Conservation (phyloP, 2,113 vertebrate species). For the Phylloscopus whistleri region DNA sequence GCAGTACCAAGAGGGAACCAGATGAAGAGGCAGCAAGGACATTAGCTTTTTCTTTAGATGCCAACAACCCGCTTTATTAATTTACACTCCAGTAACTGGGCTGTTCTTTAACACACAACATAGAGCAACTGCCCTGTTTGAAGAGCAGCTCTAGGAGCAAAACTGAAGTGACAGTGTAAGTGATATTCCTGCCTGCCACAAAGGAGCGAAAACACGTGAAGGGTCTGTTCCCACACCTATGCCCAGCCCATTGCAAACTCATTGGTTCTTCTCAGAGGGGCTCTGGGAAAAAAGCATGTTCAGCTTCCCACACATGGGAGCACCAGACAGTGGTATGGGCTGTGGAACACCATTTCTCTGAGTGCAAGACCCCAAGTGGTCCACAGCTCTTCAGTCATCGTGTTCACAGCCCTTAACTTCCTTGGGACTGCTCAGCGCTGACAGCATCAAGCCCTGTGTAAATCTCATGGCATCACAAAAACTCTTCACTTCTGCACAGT, state of each 20-base stretch:
- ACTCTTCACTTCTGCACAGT: not conserved
- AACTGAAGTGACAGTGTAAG: constrained; percentile 11
- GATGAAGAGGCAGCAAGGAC: constrained; percentile 26
- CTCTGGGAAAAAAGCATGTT: fast-evolving
- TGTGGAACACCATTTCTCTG: not conserved
- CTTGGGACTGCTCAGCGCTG: not conserved
- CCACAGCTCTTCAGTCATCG: not conserved
- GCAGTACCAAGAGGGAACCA: not conserved
- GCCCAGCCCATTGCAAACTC: not conserved
- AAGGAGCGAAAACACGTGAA: not conserved
- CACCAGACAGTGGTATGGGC: not conserved
- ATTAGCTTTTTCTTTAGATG: constrained; percentile 32
- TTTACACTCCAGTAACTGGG: constrained; percentile 26
- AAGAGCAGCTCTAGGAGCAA: constrained; percentile 28
- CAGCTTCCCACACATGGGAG: not conserved
- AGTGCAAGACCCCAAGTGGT: not conserved
- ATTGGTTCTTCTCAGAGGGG: not conserved
- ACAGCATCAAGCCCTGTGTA: not conserved
- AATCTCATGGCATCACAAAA: constrained; percentile 5
- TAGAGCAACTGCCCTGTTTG: not conserved
- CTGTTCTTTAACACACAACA: not conserved
- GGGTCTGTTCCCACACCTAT: not conserved
- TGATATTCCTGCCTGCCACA: not conserved
- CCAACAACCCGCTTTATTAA: constrained; percentile 8
- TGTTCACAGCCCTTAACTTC: not conserved